Evolutionary conservation across 1,140 invertebrate genomes (phyloP).

Genomic region (Pectinophora gossypiella): DNA sequence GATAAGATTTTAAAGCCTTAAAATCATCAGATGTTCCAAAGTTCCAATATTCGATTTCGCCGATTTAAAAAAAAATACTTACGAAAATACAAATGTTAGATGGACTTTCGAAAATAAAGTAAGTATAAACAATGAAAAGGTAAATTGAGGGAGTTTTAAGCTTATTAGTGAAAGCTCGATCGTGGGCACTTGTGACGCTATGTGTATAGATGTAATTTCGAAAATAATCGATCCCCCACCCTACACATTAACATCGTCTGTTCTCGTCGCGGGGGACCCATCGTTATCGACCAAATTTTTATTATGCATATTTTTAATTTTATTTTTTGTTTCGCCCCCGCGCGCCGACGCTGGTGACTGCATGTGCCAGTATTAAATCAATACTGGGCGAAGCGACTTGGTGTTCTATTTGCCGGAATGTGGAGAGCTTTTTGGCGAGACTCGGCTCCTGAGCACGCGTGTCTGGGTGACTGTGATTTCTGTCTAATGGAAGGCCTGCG

Average conservation of each 20-base stretch:
- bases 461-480: conserved; percentile 2
- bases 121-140: too few species aligned
- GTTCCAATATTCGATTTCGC: too few species aligned
- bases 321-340: conserved; percentile 56
- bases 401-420: conserved; percentile 39
- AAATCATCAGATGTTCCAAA: too few species aligned
- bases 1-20: too few species aligned
- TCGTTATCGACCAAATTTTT: conserved; percentile 67
- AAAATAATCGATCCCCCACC: conserved; percentile 65
- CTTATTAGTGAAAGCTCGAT: not conserved
- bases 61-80: too few species aligned
- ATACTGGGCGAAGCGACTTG: conserved; percentile 46
- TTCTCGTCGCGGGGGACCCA: conserved; percentile 32
- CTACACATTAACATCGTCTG: conserved; percentile 49
- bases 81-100: too few species aligned
- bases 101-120: too few species aligned
- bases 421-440: conserved; percentile 37
- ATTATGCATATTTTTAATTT: conserved; percentile 74
- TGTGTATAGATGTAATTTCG: conserved; percentile 41
- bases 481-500: conserved; percentile 4
- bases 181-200: conserved; percentile 1
- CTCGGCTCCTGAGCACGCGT: conserved; percentile 38
- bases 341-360: conserved; percentile 26
- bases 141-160: not conserved
- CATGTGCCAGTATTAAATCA: conserved; percentile 64